These are phyloP conservation scores for Epirrhoe tristata DNA, from an alignment of 2,888 invertebrate genomes.

Conservation along the genomic window DNA sequence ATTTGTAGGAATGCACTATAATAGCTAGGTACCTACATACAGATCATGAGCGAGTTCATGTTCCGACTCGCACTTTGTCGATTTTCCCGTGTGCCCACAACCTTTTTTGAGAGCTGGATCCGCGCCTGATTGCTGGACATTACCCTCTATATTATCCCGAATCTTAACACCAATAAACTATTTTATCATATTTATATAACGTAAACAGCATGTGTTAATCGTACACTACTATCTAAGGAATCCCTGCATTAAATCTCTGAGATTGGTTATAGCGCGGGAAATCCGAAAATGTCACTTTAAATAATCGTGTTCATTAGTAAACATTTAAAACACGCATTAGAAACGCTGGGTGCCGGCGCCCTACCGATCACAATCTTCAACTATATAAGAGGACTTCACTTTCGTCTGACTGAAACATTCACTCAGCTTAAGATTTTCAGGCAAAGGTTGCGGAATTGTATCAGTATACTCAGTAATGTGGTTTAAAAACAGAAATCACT, in stretches of 20 bases:
- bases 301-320: conserved; percentile 85
- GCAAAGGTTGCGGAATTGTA: no score
- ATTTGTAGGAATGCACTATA: no score
- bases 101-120: no score
- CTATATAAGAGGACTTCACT: neutral
- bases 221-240: neutral
- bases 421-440: neutral
- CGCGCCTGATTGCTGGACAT: no score
- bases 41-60: no score
- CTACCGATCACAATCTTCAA: conserved; percentile 68
- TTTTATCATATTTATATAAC: neutral
- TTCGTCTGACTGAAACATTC: neutral
- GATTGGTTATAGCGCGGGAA: conserved; percentile 65
- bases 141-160: no score
- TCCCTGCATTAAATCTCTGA: conserved; percentile 32
- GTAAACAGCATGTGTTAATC: conserved; percentile 1
- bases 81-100: no score
- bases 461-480: no score
- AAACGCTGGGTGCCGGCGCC: conserved; percentile 81
- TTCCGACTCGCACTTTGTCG: no score
- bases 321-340: conserved; percentile 84
- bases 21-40: no score
- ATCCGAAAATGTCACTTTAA: conserved; percentile 83
- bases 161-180: no score
- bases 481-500: no score